These are phyloP conservation scores for Cheumatopsyche charites DNA, from an alignment of 1,140 invertebrate genomes.

Conservation along the genomic window DNA sequence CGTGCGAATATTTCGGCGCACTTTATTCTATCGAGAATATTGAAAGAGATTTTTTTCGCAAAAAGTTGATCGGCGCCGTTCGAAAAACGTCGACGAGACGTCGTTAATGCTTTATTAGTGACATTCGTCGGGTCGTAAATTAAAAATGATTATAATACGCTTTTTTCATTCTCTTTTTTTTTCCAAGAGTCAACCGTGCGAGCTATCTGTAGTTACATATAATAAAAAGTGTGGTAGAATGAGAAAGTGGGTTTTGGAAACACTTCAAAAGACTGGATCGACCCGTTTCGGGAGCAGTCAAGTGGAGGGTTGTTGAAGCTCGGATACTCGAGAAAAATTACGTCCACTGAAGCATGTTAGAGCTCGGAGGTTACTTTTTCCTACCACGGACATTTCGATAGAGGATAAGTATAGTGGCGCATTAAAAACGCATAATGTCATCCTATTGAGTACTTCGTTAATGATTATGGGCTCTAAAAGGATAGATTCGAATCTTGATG, in stretches of 20 bases:
- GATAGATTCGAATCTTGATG: no score
- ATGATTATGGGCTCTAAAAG: no score
- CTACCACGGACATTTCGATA: not conserved
- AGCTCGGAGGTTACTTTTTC: slow-evolving; percentile 18
- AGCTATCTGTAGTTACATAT: not conserved
- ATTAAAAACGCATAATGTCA: not conserved
- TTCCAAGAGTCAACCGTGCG: not conserved
- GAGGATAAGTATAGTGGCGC: slow-evolving; percentile 1
- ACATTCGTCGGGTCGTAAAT: not conserved
- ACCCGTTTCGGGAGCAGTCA: slow-evolving; percentile 11
- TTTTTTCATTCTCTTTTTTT: not conserved
- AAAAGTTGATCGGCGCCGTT: no score
- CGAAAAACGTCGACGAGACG: no score
- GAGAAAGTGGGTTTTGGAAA: slow-evolving; percentile 5
- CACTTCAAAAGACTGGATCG: slow-evolving; percentile 9
- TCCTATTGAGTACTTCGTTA: not conserved
- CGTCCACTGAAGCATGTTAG: slow-evolving; percentile 27
- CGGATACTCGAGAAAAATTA: slow-evolving; percentile 33
- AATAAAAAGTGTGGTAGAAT: slow-evolving; percentile 2
- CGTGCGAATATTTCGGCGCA: no score
- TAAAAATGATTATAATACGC: not conserved
- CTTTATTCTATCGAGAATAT: no score
- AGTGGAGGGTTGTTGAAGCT: slow-evolving; percentile 24
- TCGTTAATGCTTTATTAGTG: not conserved
- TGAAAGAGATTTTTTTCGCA: no score